A percentile compares a stretch with the other conserved stretches of the same genome.
phyloP scores from a whole-genome alignment of 53 echinoderm and acorn worm genomes.

The Pentamera pediparva region DNA sequence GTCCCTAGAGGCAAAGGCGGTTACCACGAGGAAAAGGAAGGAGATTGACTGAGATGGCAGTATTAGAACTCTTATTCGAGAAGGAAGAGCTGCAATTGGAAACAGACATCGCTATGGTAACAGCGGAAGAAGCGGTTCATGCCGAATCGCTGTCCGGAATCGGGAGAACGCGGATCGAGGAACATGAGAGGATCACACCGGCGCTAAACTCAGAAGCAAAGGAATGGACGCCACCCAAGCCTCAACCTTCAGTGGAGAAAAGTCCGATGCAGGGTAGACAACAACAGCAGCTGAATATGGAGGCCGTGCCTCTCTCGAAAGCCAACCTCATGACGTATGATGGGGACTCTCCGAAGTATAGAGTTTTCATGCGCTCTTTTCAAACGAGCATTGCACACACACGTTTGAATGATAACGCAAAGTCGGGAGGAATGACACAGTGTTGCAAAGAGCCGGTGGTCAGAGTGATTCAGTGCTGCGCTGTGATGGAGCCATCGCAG shows the following conservation, averaged over 20 bases:
- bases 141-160: neutral
- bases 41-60: constrained; percentile 19
- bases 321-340: too few relatives aligned
- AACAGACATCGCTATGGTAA: constrained; percentile 15
- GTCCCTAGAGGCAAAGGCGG: too few relatives aligned
- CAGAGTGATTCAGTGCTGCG: neutral
- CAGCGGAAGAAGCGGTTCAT: constrained; percentile 39
- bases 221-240: neutral
- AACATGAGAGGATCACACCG: neutral
- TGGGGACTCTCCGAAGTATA: too few relatives aligned
- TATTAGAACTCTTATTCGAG: constrained; percentile 24
- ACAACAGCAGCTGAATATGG: neutral
- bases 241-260: too few relatives aligned
- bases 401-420: neutral
- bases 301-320: too few relatives aligned
- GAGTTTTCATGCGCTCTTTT: neutral
- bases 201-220: too few relatives aligned
- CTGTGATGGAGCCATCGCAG: neutral
- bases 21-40: neutral
- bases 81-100: constrained; percentile 14
- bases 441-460: neutral
- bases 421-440: neutral
- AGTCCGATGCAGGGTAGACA: too few relatives aligned
- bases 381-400: neutral
- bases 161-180: neutral